These are phyloP conservation scores for Watsonalla binaria DNA, from an alignment of 2,888 invertebrate genomes.

Conservation along the genomic window DNA sequence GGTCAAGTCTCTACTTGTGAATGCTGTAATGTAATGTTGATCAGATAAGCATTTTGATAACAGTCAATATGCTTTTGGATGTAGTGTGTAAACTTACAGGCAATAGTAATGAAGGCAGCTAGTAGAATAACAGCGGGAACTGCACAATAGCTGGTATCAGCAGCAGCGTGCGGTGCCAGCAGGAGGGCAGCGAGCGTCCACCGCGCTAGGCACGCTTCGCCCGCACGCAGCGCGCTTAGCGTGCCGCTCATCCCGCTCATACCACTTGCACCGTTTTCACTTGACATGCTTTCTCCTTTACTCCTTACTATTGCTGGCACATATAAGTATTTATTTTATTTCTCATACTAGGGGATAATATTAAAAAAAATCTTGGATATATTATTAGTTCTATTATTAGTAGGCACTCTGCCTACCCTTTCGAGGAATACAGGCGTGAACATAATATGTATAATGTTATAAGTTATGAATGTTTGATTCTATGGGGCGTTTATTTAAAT, in stretches of 20 bases:
- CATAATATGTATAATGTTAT: too few relatives aligned
- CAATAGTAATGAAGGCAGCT: slow-evolving; percentile 69
- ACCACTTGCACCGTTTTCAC: slow-evolving; percentile 11
- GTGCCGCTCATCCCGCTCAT: slow-evolving; percentile 40
- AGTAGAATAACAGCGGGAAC: slow-evolving; percentile 76
- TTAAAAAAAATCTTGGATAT: too few relatives aligned
- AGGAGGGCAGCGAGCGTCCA: slow-evolving; percentile 80
- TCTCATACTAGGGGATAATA: too few relatives aligned
- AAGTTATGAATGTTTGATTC: too few relatives aligned
- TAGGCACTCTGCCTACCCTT: too few relatives aligned
- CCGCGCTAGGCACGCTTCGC: slow-evolving; percentile 68
- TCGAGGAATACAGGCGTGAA: too few relatives aligned
- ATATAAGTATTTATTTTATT: too few relatives aligned
- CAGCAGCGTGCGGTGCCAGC: slow-evolving; percentile 78
- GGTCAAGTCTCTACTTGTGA: slow-evolving; percentile 61
- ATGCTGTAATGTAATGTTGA: slow-evolving; percentile 41
- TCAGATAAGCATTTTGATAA: background rate
- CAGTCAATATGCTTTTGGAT: background rate
- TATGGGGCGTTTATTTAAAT: too few relatives aligned
- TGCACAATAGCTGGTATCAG: slow-evolving; percentile 79
- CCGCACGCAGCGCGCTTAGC: slow-evolving; percentile 45
- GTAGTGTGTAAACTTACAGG: slow-evolving; percentile 59
- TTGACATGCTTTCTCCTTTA: background rate
- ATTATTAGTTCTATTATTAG: too few relatives aligned
- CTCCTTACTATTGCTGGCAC: background rate